A percentile compares a stretch with the other conserved stretches of the same genome.
These are phyloP conservation scores for Vulpes lagopus DNA, from an alignment of 2,113 vertebrate species.

Conservation along the genomic window DNA sequence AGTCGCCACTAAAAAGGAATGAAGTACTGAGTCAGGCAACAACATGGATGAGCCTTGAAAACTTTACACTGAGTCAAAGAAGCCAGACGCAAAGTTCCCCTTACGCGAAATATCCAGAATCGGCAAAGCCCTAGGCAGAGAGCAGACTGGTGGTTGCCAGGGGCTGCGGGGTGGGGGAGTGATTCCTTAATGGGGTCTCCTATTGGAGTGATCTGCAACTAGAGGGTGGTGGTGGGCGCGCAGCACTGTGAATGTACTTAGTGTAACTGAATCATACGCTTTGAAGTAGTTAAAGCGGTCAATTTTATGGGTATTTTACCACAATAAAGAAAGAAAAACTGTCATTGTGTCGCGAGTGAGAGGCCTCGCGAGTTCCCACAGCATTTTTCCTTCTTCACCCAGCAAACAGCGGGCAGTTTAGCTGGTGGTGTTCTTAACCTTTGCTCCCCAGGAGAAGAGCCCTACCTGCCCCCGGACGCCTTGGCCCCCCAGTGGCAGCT, in stretches of 20 bases:
- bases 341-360: not conserved
- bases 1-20: not conserved
- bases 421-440: not conserved
- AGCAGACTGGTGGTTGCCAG: not conserved
- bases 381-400: not conserved
- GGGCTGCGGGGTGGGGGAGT: fast-evolving
- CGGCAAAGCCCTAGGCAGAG: not conserved
- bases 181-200: not conserved
- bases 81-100: not conserved
- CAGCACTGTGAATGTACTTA: not conserved
- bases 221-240: not conserved
- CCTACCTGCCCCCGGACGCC: not conserved
- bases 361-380: not conserved
- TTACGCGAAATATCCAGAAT: not conserved
- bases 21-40: not conserved
- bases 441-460: not conserved
- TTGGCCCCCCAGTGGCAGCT: not conserved
- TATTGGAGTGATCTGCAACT: not conserved
- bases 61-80: not conserved
- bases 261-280: not conserved
- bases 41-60: not conserved
- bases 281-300: not conserved
- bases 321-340: not conserved
- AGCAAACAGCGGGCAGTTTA: not conserved
- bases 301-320: not conserved